Base-by-base conservation (phyloP, 1,140 invertebrate genomes). In the Diprion similis region DNA sequence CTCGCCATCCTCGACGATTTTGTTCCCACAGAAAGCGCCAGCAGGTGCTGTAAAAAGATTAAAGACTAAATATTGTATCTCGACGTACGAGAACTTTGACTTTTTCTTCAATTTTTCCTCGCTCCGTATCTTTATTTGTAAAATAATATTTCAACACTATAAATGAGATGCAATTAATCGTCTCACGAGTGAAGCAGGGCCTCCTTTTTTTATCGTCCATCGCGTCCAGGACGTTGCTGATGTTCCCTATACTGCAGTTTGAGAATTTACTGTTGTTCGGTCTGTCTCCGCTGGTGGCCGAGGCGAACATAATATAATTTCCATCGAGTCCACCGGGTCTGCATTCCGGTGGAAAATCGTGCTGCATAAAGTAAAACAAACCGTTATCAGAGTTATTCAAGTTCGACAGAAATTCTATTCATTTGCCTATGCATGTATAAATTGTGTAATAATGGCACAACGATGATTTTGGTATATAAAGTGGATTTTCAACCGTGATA, bases 261-360 rank as follows among this genome's bases (percentile, higher is more conserved):
- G 95, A 97, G 88, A 99, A 99, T 85, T 96, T 96, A 73, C 95
- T 96, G 86, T 99, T 99, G 86, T 99, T 98, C 8, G 95, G 94
- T 45, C 96, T 90, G 87, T 98, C 95, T 24, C 97, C 97, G 68
- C 95, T 96, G 0, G 97, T 99, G 11, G 97, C 97, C 24, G 95
- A 97, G 18, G 97, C 96, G 86, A 98, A 99, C 97, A 99, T 99
- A 75, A 99, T 99, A 83, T 92, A 99, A 89, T 99, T 99, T 68
- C 98, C 95, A 77, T 91, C 90, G 13, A 93, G 87, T 48, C 96
- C 96, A 75, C 97, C 96, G 0, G 97, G 95, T 78, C 95, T 92
- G 86, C 98, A 98, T 84, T 97, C 94, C 45, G 92, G 91, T 1
- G 98, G 97, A 88, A 95, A 98, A 87, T 99, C 98, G 88, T 99